These are phyloP conservation scores for Cheilosia soror DNA, from an alignment of 2,888 invertebrate species.

Conservation along the genomic window DNA sequence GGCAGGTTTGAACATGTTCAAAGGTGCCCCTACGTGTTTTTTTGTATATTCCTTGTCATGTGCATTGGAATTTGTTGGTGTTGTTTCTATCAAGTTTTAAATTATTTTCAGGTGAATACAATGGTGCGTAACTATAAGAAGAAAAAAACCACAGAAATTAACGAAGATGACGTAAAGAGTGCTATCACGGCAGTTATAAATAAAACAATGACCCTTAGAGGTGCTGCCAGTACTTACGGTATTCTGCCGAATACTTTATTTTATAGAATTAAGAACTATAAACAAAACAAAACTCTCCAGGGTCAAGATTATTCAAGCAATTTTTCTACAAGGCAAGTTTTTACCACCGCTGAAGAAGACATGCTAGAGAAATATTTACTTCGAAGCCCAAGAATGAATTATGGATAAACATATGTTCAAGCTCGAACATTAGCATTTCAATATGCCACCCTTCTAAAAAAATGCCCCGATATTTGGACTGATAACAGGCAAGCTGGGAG, in stretches of 20 bases:
- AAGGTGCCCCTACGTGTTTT: not conserved
- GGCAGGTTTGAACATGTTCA: not conserved
- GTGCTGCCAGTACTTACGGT: slow-evolving; percentile 30
- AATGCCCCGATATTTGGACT: slow-evolving; percentile 53
- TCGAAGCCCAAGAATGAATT: slow-evolving; percentile 60
- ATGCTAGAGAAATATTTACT: slow-evolving; percentile 60
- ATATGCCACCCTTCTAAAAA: slow-evolving; percentile 62
- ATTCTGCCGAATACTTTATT: slow-evolving; percentile 45
- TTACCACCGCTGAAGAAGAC: slow-evolving; percentile 64
- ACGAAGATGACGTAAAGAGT: slow-evolving; percentile 40
- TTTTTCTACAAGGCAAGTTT: slow-evolving; percentile 62
- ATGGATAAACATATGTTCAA: slow-evolving; percentile 60
- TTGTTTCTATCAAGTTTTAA: not conserved
- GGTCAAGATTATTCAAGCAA: slow-evolving; percentile 62
- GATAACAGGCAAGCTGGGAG: slow-evolving; percentile 62
- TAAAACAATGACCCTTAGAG: slow-evolving; percentile 45
- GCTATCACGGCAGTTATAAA: slow-evolving; percentile 30
- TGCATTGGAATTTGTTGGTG: slow-evolving; percentile 1
- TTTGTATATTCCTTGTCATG: not conserved
- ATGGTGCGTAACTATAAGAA: slow-evolving; percentile 43
- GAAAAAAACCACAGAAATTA: slow-evolving; percentile 25
- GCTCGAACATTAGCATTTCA: slow-evolving; percentile 64
- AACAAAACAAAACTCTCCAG: slow-evolving; percentile 57
- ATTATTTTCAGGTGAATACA: slow-evolving; percentile 37
- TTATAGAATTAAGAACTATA: slow-evolving; percentile 67